These are phyloP conservation scores for Eurystomus glaucurus DNA, from an alignment of 2,797 vertebrate species.

Conservation along the genomic window DNA sequence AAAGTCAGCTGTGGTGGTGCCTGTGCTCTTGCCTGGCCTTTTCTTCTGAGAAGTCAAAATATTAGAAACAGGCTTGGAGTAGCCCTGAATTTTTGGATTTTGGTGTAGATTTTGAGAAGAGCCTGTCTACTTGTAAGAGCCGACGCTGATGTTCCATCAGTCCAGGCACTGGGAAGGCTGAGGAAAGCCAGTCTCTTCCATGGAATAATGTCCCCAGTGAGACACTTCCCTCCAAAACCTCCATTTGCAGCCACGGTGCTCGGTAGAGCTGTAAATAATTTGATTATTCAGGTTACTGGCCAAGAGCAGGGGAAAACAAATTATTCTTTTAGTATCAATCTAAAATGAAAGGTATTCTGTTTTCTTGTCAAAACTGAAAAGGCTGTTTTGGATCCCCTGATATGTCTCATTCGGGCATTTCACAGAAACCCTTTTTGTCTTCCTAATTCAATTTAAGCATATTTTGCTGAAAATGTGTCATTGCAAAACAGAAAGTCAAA, in stretches of 20 bases:
- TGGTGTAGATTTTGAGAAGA: neutral
- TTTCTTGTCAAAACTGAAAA: constrained; percentile 44
- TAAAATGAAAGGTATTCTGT: constrained; percentile 44
- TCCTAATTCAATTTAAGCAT: constrained; percentile 41
- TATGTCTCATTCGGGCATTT: constrained; percentile 15
- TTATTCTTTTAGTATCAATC: constrained; percentile 24
- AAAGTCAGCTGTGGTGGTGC: neutral
- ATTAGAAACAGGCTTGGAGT: neutral
- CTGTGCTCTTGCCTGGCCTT: neutral
- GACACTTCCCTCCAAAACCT: neutral
- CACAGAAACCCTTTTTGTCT: constrained; percentile 42
- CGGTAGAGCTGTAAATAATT: constrained; percentile 43
- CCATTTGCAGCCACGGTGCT: neutral
- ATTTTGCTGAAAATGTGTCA: constrained; percentile 58
- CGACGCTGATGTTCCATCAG: neutral
- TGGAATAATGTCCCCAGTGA: neutral
- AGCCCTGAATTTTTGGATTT: neutral
- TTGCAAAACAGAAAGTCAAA: constrained; percentile 66
- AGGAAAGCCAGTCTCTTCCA: neutral
- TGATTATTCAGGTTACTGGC: constrained; percentile 41
- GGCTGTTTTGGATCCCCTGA: neutral
- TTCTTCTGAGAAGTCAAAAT: neutral
- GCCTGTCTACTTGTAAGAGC: neutral
- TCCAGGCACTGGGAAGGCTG: neutral
- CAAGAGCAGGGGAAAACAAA: constrained; percentile 18